phyloP scores from a whole-genome alignment of 2,113 vertebrate species.

The Petrocephalus zakoni region DNA sequence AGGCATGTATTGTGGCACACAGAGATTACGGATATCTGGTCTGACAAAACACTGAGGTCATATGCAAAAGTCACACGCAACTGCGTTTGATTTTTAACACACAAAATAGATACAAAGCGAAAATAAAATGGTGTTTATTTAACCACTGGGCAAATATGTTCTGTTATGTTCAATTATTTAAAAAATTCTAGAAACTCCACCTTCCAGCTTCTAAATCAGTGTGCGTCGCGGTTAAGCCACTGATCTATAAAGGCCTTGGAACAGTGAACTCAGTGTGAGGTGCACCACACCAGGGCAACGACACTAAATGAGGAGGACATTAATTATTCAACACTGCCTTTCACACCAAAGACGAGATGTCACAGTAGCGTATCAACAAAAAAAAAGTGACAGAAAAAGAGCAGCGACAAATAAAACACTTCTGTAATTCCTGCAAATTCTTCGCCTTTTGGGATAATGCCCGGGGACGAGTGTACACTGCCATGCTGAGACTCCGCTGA shows the following conservation, averaged over 20 bases:
- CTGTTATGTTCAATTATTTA: not conserved
- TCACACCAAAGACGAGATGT: not conserved
- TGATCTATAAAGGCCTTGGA: not conserved
- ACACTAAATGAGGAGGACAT: not conserved
- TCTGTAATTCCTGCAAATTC: not conserved
- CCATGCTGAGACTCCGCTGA: not conserved
- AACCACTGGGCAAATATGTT: not conserved
- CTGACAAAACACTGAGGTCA: not conserved
- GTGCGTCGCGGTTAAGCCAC: not conserved
- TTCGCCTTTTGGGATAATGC: not conserved
- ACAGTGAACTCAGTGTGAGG: not conserved
- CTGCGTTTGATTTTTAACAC: not conserved
- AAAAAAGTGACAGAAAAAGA: not conserved
- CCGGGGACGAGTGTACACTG: not conserved
- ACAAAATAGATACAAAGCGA: not conserved
- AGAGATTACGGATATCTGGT: not conserved
- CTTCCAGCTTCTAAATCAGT: not conserved
- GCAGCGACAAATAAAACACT: not conserved
- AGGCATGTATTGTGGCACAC: not conserved
- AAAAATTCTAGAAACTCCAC: not conserved
- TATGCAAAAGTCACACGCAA: not conserved
- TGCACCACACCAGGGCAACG: not conserved
- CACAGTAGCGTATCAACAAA: not conserved
- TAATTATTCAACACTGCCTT: not conserved
- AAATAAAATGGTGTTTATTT: slow-evolving; percentile 11